Evolutionary conservation across 2,797 vertebrate species (phyloP), one percentile per base, ranked within the genome.

Genomic region (Crax fasciolata): DNA sequence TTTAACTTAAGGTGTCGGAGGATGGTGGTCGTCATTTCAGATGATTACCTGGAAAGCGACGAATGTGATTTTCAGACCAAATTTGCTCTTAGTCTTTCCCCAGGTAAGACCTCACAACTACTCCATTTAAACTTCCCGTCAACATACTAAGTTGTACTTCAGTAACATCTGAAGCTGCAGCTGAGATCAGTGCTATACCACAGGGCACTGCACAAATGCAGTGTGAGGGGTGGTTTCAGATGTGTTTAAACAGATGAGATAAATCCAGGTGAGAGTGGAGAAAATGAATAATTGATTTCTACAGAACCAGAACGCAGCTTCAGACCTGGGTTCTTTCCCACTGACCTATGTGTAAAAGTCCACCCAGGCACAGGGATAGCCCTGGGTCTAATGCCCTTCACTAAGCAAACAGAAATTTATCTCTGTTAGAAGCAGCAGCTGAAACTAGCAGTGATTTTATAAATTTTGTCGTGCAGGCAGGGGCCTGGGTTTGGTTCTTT

Each of bases 11-110:
- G 99, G 97, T 99, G 99, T 95, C 99, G 98, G 96, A 98, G 98
- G 96, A 99, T 99, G 99, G 99, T 99, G 95, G 99, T 99, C 2
- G 98, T 99, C 8, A 98, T 99, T 96, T 99, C 99, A 12, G 99
- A 99, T 59, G 99, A 99, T 75, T 99, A 99, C 95, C 97, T 99
- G 52, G 97, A 99, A 71, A 99, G 99, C 0, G 98, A 99, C 4
- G 99, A 98, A 46, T 99, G 99, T 95, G 99, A 99, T 96, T 99
- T 99, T 97, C 99, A 99, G 98, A 99, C 99, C 78, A 99, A 99
- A 97, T 99, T 99, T 97, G 99, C 99, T 10, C 99, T 99, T 94
- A 99, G 99, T 91, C 99, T 99, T 81, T 98, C 98, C 87, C 99
- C 99, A 83, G 99, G 99, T 99, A 97, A 98, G 94, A 43, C 65